Evolutionary conservation across 2,888 invertebrate species (phyloP).

Genomic region (Diarsia mendica): DNA sequence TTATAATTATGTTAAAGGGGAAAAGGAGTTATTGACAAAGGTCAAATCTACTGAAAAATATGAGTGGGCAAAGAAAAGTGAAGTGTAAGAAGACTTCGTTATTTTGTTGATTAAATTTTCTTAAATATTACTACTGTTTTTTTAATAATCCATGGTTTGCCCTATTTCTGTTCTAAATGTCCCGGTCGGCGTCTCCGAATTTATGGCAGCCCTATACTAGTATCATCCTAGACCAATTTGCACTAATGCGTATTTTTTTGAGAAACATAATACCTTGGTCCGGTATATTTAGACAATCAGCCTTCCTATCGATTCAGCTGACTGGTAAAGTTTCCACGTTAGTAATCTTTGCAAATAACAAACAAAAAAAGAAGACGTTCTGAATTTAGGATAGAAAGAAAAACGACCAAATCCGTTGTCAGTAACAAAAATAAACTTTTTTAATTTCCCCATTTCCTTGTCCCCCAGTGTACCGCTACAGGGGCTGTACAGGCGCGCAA

Average conservation of each 20-base stretch:
- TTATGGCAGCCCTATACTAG: too few relatives aligned
- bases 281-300: background rate
- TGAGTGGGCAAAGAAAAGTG: too few relatives aligned
- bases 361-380: background rate
- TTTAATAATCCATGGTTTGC: too few relatives aligned
- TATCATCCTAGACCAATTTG: background rate
- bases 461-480: slow-evolving; percentile 42
- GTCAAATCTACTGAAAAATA: too few relatives aligned
- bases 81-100: too few relatives aligned
- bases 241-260: background rate
- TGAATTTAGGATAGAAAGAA: slow-evolving; percentile 1
- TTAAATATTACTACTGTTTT: too few relatives aligned
- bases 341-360: background rate
- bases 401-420: slow-evolving; percentile 4
- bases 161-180: too few relatives aligned
- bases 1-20: too few relatives aligned
- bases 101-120: too few relatives aligned
- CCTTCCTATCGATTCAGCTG: background rate
- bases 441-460: slow-evolving; percentile 22
- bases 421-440: slow-evolving; percentile 24
- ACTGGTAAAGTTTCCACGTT: background rate
- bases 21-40: too few relatives aligned
- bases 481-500: slow-evolving; percentile 43
- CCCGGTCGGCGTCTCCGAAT: too few relatives aligned
- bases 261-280: background rate